phyloP scores from a whole-genome alignment of 2,888 invertebrate species.

The Aelia acuminata region DNA sequence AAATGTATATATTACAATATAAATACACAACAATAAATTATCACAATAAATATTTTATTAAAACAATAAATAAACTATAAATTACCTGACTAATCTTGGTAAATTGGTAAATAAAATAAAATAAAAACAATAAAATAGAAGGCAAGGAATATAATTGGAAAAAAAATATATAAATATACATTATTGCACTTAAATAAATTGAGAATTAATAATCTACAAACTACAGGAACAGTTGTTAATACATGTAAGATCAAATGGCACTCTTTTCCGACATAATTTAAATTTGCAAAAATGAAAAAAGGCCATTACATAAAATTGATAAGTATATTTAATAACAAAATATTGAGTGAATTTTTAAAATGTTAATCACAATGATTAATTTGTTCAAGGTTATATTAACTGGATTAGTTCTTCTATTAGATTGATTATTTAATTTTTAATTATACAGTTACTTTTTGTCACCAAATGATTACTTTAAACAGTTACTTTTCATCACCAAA shows the following conservation, averaged over 20 bases:
- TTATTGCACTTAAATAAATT: neutral
- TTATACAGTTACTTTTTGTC: too few species aligned
- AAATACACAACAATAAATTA: slow-evolving; percentile 20
- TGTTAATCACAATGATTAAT: neutral
- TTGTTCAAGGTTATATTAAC: too few species aligned
- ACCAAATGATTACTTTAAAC: too few species aligned
- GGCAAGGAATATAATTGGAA: neutral
- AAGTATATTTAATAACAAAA: neutral
- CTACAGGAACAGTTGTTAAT: slow-evolving; percentile 1
- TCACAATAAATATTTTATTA: slow-evolving; percentile 41
- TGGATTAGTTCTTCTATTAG: too few species aligned
- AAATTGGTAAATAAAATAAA: slow-evolving; percentile 5
- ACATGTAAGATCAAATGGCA: slow-evolving; percentile 14
- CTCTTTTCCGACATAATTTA: neutral
- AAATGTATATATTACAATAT: neutral
- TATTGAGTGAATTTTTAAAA: neutral
- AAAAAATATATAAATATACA: neutral
- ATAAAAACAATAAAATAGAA: slow-evolving; percentile 4
- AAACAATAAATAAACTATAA: slow-evolving; percentile 15
- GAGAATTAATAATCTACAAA: neutral
- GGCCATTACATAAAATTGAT: neutral
- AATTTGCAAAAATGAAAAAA: neutral
- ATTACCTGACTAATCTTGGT: slow-evolving; percentile 10
- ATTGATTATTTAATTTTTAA: too few species aligned
- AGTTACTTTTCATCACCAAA: too few species aligned